phyloP scores from a whole-genome alignment of 2,888 invertebrate genomes.

The Teleiodes luculella region DNA sequence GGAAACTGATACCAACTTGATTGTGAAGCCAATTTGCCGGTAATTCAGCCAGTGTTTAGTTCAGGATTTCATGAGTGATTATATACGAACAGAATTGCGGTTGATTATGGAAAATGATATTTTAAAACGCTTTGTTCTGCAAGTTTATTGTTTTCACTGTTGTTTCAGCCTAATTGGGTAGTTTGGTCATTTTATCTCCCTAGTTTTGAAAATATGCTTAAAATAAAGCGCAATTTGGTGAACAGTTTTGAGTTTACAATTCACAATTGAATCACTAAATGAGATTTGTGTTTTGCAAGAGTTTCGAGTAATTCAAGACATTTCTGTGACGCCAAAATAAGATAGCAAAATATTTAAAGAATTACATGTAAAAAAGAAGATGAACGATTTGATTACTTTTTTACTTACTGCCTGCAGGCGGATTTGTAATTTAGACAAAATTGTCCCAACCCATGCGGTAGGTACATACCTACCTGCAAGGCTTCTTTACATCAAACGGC shows the following conservation, averaged over 20 bases:
- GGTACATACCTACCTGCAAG: constrained; percentile 60
- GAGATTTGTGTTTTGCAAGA: too few relatives aligned
- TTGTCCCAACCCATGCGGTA: constrained; percentile 59
- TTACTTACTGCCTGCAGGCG: not conserved
- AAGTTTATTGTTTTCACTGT: not conserved
- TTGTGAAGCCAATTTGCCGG: constrained; percentile 5
- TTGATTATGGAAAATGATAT: constrained; percentile 3
- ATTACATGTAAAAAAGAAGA: too few relatives aligned
- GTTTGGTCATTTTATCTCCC: too few relatives aligned
- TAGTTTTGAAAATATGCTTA: too few relatives aligned
- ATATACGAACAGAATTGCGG: not conserved
- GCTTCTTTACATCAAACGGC: constrained; percentile 78
- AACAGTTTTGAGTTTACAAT: too few relatives aligned
- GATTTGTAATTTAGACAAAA: constrained; percentile 33
- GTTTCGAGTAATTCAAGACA: too few relatives aligned
- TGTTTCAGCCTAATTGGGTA: not conserved
- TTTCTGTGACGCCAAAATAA: too few relatives aligned
- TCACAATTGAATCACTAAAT: too few relatives aligned
- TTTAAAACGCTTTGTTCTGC: not conserved
- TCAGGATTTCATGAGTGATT: not conserved
- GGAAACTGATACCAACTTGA: constrained; percentile 9
- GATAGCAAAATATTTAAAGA: too few relatives aligned
- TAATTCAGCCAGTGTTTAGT: not conserved
- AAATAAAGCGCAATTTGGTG: too few relatives aligned
- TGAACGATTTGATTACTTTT: too few relatives aligned